phyloP scores from a whole-genome alignment of 2,113 vertebrate genomes.

The Numida meleagris region DNA sequence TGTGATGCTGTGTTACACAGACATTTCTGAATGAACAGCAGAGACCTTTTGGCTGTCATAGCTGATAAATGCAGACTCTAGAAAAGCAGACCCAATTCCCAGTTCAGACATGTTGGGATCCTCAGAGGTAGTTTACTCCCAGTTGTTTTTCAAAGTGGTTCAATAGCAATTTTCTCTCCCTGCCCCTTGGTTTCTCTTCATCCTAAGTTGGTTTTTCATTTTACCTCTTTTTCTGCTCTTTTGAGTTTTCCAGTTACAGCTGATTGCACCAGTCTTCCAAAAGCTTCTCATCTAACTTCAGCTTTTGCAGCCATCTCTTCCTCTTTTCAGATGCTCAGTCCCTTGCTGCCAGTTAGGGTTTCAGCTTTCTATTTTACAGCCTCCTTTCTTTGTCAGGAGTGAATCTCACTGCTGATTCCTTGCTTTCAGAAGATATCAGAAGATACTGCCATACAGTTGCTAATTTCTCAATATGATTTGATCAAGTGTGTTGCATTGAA shows the following conservation, averaged over 20 bases:
- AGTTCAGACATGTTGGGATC: background rate
- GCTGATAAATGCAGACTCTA: background rate
- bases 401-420: background rate
- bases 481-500: background rate
- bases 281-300: background rate
- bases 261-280: background rate
- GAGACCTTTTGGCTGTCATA: background rate
- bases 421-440: background rate
- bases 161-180: background rate
- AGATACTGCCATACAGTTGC: background rate
- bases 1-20: rapidly evolving
- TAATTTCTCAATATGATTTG: background rate
- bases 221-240: background rate
- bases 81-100: background rate
- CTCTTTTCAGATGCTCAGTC: background rate
- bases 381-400: background rate
- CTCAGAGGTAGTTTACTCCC: background rate
- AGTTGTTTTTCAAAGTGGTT: background rate
- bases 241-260: background rate
- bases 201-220: background rate
- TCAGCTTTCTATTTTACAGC: background rate
- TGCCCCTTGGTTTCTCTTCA: background rate
- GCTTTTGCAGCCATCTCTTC: background rate
- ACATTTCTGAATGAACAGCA: background rate
- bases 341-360: background rate